Evolutionary conservation across 1,140 invertebrate genomes (phyloP), one percentile per base, ranked within the genome.

Genomic region (Temnothorax longispinosus): DNA sequence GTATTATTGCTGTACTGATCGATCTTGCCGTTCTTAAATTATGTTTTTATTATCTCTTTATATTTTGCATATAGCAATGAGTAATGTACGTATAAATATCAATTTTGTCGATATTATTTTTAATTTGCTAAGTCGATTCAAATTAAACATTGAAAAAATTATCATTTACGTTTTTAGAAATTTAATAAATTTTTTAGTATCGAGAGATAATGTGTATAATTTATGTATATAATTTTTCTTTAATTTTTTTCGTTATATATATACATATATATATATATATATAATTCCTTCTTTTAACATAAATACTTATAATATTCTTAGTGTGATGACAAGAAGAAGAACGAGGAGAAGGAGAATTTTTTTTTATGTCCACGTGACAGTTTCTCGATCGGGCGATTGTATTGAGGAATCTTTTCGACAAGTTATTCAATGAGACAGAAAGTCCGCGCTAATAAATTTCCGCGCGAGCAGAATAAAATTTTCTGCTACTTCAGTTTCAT

Each of bases 11-110:
- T 21, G 15, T 74, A 56, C n/a, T 44, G 2, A 74, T 21, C 15
- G 13, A 58, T 54, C 52, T 75, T 75, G 72, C 35, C 13, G 6
- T 41, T 75, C 5, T 75, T 75, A 72, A 52, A 41, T 38, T 32
- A 5, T 10, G 38, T 56, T 56, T 47, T 56, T 56, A 38, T 75
- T 21, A 27, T 38, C 11, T 21, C 11, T 54, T 52, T 32, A 50
- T 18, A 50, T 71, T 50, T 52, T 35, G 3, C 27, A n/a, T 35
- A 0, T 52, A 74, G 10, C 32, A 52, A 54, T 74, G 50, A 52
- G 11, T 54, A 35, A 74, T 74, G 54, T 52, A 47, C 5, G 6
- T 47, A 15, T 15, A 69, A 5, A 69, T 72, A 32, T 32, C 8
- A 72, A 72, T 52, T 50, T 67, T 52, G 32, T 54, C 21, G 5